Evolutionary conservation across 2,888 invertebrate genomes (phyloP), one percentile per base, ranked within the genome.

Genomic region (Eristalis arbustorum): DNA sequence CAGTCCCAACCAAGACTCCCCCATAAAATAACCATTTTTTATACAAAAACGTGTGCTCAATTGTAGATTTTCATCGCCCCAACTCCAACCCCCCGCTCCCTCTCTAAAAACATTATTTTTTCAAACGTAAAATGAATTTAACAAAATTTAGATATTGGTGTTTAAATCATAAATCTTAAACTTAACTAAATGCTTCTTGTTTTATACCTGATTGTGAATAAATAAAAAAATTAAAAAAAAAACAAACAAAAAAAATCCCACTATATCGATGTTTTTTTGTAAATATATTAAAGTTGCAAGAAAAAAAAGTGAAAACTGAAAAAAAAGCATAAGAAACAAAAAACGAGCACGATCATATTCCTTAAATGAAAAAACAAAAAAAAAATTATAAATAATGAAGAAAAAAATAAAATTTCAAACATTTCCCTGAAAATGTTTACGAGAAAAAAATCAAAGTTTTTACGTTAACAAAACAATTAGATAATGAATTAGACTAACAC

Each of bases 341-440:
- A 88, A 89, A 90, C 89, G 90, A 90, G 90, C 90, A 90, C 90
- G 90, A 89, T 90, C 90, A 90, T 90, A 90, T 90, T 90, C 90
- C 90, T 90, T 90, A 89, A 89, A 49, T 49, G 49, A 49, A 49
- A 49, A 49, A 40, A 89, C 88, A 87, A 79, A 62, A 61, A 88
- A 88, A 77, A 88, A 83, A 73, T 88, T 88, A 88, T 84, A 25
- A 25, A 88, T 76, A 79, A 49, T 49, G 49, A 49, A 18, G 8
- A 49, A 49, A 14, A 14, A 40, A 40, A 40, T 83, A 83, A 68
- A 57, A 64, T 18, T 62, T 42, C 59, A 68, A 80, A 79, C 88
- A 88, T 83, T 83, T 83, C 79, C 75, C 79, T 59, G 61, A 56
- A 49, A 82, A 83, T 83, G 78, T 87, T 82, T 66, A 75, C 64